Conservation (phyloP, 2,888 invertebrate genomes). For the Biston stratarius region DNA sequence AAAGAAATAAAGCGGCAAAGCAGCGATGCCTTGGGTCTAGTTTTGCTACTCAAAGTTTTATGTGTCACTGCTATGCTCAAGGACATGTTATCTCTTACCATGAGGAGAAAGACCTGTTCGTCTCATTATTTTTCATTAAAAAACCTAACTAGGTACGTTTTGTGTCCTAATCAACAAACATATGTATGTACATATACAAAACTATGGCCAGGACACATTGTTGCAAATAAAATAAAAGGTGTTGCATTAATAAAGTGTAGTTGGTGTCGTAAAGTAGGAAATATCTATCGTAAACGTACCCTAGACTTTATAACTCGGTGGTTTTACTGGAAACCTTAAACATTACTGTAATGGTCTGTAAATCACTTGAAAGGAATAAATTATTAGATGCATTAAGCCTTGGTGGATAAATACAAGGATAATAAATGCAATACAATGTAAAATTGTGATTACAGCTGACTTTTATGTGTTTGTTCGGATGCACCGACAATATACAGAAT, state of each 20-base stretch:
- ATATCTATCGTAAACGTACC: conserved; percentile 71
- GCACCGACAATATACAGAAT: neutral
- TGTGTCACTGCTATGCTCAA: too few species aligned
- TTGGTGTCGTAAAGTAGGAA: conserved; percentile 70
- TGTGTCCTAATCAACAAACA: conserved; percentile 1
- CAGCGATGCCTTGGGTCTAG: too few species aligned
- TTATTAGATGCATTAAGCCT: conserved; percentile 71
- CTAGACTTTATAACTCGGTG: conserved; percentile 71
- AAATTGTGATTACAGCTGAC: conserved; percentile 45
- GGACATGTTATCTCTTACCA: too few species aligned
- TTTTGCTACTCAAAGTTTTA: too few species aligned
- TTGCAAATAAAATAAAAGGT: conserved; percentile 61
- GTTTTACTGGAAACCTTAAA: conserved; percentile 69
- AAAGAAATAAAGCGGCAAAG: too few species aligned
- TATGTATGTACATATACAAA: conserved; percentile 13
- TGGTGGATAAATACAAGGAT: conserved; percentile 64
- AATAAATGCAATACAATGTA: conserved; percentile 68
- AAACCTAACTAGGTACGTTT: too few species aligned
- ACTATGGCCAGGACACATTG: conserved; percentile 51
- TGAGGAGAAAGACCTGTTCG: too few species aligned
- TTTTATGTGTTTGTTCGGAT: conserved; percentile 19
- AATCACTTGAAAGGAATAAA: conserved; percentile 77
- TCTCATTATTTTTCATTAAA: too few species aligned
- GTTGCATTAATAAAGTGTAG: conserved; percentile 62
- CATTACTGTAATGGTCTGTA: conserved; percentile 71